Base-by-base conservation (phyloP, 2,888 invertebrate species). In the Callyntrura sp. region DNA sequence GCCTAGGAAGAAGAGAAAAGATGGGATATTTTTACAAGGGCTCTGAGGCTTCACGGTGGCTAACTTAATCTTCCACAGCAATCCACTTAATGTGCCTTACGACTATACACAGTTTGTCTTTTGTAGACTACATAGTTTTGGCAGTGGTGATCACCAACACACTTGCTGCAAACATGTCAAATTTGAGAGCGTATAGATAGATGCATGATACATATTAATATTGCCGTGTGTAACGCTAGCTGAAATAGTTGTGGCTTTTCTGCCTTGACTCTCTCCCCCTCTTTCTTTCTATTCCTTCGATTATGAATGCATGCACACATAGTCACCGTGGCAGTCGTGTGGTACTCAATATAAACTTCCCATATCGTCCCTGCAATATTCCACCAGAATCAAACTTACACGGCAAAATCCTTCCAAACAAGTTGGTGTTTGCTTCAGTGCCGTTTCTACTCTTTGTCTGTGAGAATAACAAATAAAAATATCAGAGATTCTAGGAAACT, bases 41-140 rank as follows among this genome's bases (percentile, higher is more conserved):
- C 57, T 88, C 87, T 82, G 73, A 82, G 88, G 82, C 82, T 88
- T 88, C 82, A 87, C 82, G 60, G 83, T 88, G 88, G 88, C 82
- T 65, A 83, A 73, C 88, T 73, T 88, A 88, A 88, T 88, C 83
- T 83, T 88, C 76, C 88, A 83, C 83, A 88, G 76, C 88, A 83
- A 88, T 88, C 83, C 88, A 83, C 88, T 76, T 76, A 83, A 88
- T 83, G 62, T 62, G 88, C 76, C 88, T 88, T 88, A 82, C 82
- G 88, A 88, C 82, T 62, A 62, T 17, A 9, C 9, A 11, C 45
- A 85, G 86, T 65, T 79, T 86, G 79, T 86, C 86, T 51, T 81
- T 81, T 12, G 51, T 51, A 6, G 51, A 78, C 76, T 45, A 57
- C 76, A 57, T 45, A 70, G 25, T 70, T 84, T 55, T 35, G 5